These are phyloP conservation scores for Amazona vittata DNA, from an alignment of 2,113 vertebrate species.

Conservation along the genomic window DNA sequence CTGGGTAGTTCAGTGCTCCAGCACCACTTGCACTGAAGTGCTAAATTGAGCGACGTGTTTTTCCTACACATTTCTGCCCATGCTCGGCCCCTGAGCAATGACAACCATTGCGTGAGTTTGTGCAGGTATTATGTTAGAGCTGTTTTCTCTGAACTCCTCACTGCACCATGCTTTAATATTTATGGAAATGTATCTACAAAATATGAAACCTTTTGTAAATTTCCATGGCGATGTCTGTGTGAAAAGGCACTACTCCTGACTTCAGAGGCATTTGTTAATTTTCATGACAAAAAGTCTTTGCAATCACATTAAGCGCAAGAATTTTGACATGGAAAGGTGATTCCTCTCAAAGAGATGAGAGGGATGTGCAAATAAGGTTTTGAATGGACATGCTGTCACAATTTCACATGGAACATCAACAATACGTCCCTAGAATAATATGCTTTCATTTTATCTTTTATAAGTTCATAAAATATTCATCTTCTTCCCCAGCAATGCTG, in stretches of 20 bases:
- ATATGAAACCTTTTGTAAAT: not conserved
- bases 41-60: not conserved
- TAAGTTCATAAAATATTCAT: slow-evolving; percentile 55
- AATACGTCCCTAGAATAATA: slow-evolving; percentile 38
- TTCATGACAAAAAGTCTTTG: slow-evolving; percentile 17
- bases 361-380: slow-evolving; percentile 15
- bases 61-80: not conserved
- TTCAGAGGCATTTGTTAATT: slow-evolving; percentile 33
- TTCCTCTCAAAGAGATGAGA: not conserved
- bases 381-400: slow-evolving; percentile 49
- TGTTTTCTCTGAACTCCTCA: not conserved
- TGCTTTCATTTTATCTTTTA: slow-evolving; percentile 39
- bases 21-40: not conserved
- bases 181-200: slow-evolving; percentile 5
- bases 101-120: not conserved
- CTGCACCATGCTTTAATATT: not conserved
- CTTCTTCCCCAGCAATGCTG: not conserved
- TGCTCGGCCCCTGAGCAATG: rapidly evolving
- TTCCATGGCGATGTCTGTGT: not conserved
- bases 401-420: slow-evolving; percentile 23
- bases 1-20: not conserved
- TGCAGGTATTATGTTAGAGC: not conserved
- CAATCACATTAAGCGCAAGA: not conserved
- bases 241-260: not conserved
- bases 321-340: not conserved